A percentile compares a stretch with the other conserved stretches of the same genome.
phyloP scores from a whole-genome alignment of 2,888 invertebrate genomes.

The Smittia sp. region DNA sequence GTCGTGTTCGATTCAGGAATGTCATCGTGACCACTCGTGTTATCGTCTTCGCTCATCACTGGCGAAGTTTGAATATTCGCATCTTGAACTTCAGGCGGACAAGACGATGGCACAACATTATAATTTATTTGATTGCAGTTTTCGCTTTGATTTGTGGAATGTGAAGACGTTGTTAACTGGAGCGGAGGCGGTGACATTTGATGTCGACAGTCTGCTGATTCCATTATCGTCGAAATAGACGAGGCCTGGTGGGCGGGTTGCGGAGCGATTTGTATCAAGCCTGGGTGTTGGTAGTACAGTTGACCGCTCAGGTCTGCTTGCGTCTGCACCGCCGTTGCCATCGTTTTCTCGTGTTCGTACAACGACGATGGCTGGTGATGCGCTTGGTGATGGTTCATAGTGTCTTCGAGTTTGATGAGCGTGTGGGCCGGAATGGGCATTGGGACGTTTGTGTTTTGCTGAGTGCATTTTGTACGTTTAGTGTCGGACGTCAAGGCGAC shows the following conservation, averaged over 20 bases:
- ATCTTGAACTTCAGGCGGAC: conserved; percentile 67
- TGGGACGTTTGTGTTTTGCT: conserved; percentile 52
- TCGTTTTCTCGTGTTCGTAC: conserved; percentile 46
- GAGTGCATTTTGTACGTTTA: conserved; percentile 59
- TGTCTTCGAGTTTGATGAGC: conserved; percentile 72
- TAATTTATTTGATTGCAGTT: conserved; percentile 26
- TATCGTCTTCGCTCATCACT: conserved; percentile 65
- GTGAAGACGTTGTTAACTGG: conserved; percentile 36
- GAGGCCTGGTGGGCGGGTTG: conserved; percentile 23
- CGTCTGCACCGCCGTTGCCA: conserved; percentile 44
- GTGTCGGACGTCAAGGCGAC: conserved; percentile 61
- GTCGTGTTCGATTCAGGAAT: conserved; percentile 30
- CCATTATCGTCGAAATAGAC: background rate
- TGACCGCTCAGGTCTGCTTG: conserved; percentile 43
- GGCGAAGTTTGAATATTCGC: conserved; percentile 80
- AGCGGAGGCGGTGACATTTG: conserved; percentile 35
- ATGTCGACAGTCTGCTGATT: conserved; percentile 19
- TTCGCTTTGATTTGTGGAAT: conserved; percentile 28
- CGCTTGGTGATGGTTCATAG: conserved; percentile 46
- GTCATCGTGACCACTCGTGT: conserved; percentile 48
- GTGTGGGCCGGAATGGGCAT: conserved; percentile 55
- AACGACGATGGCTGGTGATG: conserved; percentile 46
- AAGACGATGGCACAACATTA: conserved; percentile 54
- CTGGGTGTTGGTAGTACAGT: conserved; percentile 44
- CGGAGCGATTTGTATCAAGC: conserved; percentile 38